A percentile compares a stretch with the other conserved stretches of the same genome.
Evolutionary conservation across 1,140 invertebrate genomes (phyloP).

Genomic region (Musca domestica): DNA sequence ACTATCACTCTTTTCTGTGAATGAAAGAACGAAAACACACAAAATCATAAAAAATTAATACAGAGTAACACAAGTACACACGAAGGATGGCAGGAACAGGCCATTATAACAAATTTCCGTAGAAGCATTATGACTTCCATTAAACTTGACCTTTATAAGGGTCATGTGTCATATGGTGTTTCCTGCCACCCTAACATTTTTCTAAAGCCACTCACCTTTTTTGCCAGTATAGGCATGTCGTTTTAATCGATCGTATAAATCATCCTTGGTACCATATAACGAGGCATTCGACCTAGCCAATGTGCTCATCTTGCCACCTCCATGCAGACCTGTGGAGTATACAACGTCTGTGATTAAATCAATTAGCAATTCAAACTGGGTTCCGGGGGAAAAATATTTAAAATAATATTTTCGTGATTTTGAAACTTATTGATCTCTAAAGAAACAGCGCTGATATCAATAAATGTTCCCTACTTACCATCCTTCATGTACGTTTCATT

Average conservation of each 20-base stretch:
- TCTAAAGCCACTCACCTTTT: constrained; percentile 68
- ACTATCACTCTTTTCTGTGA: constrained; percentile 87
- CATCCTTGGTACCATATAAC: constrained; percentile 93
- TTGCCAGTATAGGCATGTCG: constrained; percentile 93
- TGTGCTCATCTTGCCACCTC: constrained; percentile 77
- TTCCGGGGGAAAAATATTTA: too few relatives aligned
- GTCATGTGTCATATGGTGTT: neutral
- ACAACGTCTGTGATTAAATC: neutral
- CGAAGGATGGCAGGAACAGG: too few relatives aligned
- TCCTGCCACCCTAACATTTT: neutral
- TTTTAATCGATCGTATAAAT: constrained; percentile 92
- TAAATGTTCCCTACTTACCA: constrained; percentile 58
- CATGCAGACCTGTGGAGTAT: constrained; percentile 37
- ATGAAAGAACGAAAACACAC: constrained; percentile 25
- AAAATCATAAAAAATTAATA: too few relatives aligned
- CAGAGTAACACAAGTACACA: too few relatives aligned
- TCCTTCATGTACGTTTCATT: constrained; percentile 97
- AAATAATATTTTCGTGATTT: too few relatives aligned
- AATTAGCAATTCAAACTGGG: too few relatives aligned
- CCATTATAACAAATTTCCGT: too few relatives aligned
- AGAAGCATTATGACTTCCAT: too few relatives aligned
- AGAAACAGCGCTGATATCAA: neutral
- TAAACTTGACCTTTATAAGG: neutral
- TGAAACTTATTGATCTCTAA: neutral
- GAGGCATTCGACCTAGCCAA: constrained; percentile 87